A percentile compares a stretch with the other conserved stretches of the same genome.
These are phyloP conservation scores for Drosophila kanapiae DNA, from an alignment of 1,140 invertebrate species.

Conservation along the genomic window DNA sequence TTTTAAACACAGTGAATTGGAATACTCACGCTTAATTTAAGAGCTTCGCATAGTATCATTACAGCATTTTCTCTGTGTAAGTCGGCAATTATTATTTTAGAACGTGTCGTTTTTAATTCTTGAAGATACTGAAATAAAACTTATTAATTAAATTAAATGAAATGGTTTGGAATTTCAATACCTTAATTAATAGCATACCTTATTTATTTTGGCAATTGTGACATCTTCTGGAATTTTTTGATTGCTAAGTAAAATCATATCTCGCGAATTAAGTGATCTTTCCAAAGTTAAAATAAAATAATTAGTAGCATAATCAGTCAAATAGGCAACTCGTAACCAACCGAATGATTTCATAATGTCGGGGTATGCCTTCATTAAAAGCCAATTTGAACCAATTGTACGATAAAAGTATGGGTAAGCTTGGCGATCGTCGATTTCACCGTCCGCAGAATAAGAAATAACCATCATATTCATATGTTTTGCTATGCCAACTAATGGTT, in stretches of 20 bases:
- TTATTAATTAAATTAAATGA: not conserved
- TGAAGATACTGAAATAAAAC: conserved; percentile 88
- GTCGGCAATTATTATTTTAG: conserved; percentile 93
- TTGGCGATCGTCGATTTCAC: conserved; percentile 88
- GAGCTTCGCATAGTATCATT: conserved; percentile 92
- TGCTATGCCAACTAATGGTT: conserved; percentile 92
- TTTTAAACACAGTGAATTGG: not conserved
- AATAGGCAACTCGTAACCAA: conserved; percentile 90
- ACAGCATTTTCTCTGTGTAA: conserved; percentile 90
- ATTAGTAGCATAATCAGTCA: conserved; percentile 90
- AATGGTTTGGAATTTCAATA: not conserved
- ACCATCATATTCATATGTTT: conserved; percentile 91
- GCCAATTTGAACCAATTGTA: conserved; percentile 92
- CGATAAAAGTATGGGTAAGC: conserved; percentile 94
- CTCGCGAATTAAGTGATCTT: conserved; percentile 85
- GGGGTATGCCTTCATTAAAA: conserved; percentile 86
- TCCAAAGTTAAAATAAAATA: conserved; percentile 92
- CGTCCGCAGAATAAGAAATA: conserved; percentile 94
- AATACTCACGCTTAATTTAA: conserved; percentile 87
- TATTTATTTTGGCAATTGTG: conserved; percentile 80
- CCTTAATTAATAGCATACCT: conserved; percentile 73
- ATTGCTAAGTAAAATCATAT: conserved; percentile 87
- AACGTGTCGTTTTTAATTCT: conserved; percentile 88
- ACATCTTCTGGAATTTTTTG: not conserved
- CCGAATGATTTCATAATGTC: conserved; percentile 86